Evolutionary conservation across 2,888 invertebrate species (phyloP).

Genomic region (Papilio elwesi): DNA sequence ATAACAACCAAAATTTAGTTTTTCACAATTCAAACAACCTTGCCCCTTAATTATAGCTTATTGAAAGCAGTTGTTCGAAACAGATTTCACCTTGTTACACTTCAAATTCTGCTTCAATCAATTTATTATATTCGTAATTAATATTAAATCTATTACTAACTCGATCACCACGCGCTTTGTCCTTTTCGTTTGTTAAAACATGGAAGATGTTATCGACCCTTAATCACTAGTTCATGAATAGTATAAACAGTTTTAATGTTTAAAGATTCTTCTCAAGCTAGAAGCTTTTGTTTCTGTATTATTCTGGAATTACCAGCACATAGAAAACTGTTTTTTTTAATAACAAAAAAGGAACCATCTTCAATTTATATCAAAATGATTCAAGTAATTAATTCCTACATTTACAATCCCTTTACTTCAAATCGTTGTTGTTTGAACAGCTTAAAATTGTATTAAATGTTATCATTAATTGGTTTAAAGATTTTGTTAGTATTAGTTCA

Average conservation of each 20-base stretch:
- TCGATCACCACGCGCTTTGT: slow-evolving; percentile 30
- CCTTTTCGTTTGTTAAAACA: slow-evolving; percentile 28
- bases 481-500: slow-evolving; percentile 6
- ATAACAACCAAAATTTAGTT: not conserved
- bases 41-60: slow-evolving; percentile 2
- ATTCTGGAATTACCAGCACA: not conserved
- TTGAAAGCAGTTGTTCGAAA: slow-evolving; percentile 1
- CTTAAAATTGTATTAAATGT: not conserved
- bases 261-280: not conserved
- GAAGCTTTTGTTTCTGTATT: slow-evolving; percentile 35
- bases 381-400: too few relatives aligned
- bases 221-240: slow-evolving; percentile 31
- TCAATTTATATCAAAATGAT: too few relatives aligned
- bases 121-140: slow-evolving; percentile 11
- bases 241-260: slow-evolving; percentile 34
- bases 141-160: slow-evolving; percentile 34
- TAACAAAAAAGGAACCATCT: too few relatives aligned
- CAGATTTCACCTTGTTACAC: not conserved
- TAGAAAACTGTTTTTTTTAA: not conserved
- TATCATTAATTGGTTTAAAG: not conserved
- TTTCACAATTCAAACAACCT: not conserved
- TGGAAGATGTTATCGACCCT: slow-evolving; percentile 36
- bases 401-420: too few relatives aligned
- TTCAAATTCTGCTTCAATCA: slow-evolving; percentile 3
- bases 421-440: not conserved